A percentile compares a stretch with the other conserved stretches of the same genome.
phyloP scores from a whole-genome alignment of 92 coral and sea anemone genomes.

The Meandrina meandrites region DNA sequence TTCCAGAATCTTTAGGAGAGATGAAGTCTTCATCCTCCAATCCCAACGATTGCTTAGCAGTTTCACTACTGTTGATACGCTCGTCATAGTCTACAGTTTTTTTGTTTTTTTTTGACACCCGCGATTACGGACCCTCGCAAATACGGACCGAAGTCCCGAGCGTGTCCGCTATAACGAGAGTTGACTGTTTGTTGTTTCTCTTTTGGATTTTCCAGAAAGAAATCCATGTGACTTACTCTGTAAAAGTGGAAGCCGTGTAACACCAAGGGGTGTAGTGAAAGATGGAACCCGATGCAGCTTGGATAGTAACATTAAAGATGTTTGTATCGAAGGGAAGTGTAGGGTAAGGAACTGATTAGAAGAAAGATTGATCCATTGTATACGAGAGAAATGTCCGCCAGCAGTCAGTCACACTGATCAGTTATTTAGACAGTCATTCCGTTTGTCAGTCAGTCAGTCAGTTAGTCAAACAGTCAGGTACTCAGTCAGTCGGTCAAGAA shows the following conservation, averaged over 20 bases:
- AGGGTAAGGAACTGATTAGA: constrained; percentile 60
- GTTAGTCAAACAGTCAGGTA: background rate
- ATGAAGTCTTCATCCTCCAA: too few relatives aligned
- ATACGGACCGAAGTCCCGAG: too few relatives aligned
- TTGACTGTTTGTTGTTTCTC: background rate
- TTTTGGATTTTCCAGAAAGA: constrained; percentile 1
- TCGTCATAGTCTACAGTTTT: too few relatives aligned
- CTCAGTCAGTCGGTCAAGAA: background rate
- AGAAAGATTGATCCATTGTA: background rate
- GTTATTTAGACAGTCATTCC: background rate
- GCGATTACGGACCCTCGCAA: too few relatives aligned
- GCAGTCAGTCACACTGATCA: background rate
- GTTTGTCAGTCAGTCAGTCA: background rate
- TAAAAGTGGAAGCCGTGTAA: constrained; percentile 16
- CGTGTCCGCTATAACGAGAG: too few relatives aligned
- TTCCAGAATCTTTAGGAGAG: too few relatives aligned
- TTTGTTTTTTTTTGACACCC: too few relatives aligned
- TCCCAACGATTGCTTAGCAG: too few relatives aligned
- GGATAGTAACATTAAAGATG: constrained; percentile 60
- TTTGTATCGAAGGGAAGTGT: constrained; percentile 85
- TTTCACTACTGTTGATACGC: too few relatives aligned
- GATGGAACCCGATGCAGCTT: constrained; percentile 87
- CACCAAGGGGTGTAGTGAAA: constrained; percentile 61
- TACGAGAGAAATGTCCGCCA: too few relatives aligned
- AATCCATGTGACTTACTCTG: constrained; percentile 75